Percentiles rank a stretch among this genome's conserved stretches.
Evolutionary conservation across 2,113 vertebrate genomes (phyloP).

Genomic region (Sceloporus tristichus): DNA sequence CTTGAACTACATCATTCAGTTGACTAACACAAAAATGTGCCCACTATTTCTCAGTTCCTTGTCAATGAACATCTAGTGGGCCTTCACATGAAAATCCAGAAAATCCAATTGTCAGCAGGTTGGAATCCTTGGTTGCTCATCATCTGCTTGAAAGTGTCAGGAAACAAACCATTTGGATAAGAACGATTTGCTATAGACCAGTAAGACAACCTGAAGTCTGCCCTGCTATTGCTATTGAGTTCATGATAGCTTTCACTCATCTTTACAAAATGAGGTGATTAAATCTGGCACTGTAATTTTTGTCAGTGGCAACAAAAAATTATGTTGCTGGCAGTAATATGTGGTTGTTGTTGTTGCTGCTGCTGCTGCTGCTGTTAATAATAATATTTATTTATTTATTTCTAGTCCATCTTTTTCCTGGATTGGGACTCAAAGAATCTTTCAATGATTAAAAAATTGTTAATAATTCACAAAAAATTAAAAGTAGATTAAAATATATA

Average conservation of each 20-base stretch:
- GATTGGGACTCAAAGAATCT: no score
- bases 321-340: no score
- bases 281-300: neutral
- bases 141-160: neutral
- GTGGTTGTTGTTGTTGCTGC: no score
- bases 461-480: no score
- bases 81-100: neutral
- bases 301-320: neutral
- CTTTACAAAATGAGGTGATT: neutral
- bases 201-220: no score
- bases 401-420: no score
- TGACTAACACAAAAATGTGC: neutral
- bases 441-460: no score
- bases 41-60: neutral
- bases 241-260: neutral
- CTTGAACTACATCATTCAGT: no score
- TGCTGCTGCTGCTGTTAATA: no score
- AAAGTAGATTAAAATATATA: no score
- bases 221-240: neutral
- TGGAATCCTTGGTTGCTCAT: neutral
- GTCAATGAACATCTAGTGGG: neutral
- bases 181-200: neutral
- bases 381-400: no score
- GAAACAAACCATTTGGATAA: neutral
- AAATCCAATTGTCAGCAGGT: neutral